A percentile compares a stretch with the other conserved stretches of the same genome.
phyloP scores from a whole-genome alignment of 2,113 vertebrate genomes.

The Cranoglanis bouderius region DNA sequence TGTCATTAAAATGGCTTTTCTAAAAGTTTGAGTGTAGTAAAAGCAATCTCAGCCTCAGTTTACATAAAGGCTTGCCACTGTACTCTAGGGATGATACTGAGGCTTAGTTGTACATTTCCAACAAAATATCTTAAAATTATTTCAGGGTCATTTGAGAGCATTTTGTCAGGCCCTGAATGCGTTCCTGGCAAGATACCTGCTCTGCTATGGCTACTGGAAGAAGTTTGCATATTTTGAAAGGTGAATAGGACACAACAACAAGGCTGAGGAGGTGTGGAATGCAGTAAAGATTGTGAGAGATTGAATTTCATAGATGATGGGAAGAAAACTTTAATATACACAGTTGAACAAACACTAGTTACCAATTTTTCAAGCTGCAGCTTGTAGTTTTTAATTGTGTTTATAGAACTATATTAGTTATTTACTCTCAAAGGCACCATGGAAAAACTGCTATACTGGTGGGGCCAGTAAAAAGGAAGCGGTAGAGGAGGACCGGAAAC shows the following conservation, averaged over 20 bases:
- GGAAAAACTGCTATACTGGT: background rate
- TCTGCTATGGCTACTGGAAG: slow-evolving; percentile 89
- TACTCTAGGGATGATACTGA: too few species aligned
- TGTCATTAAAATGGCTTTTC: too few species aligned
- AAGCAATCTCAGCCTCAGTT: too few species aligned
- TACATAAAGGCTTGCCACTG: too few species aligned
- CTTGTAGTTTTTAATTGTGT: background rate
- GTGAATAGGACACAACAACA: slow-evolving; percentile 64
- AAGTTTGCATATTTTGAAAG: slow-evolving; percentile 83
- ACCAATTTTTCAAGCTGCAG: background rate
- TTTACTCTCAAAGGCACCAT: background rate
- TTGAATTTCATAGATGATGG: background rate
- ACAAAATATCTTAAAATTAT: background rate
- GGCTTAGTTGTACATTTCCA: background rate
- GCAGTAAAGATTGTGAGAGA: background rate
- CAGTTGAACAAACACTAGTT: background rate
- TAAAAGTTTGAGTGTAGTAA: too few species aligned
- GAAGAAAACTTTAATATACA: background rate
- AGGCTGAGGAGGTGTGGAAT: slow-evolving; percentile 76
- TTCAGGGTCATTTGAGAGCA: slow-evolving; percentile 72
- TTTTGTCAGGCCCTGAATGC: slow-evolving; percentile 75
- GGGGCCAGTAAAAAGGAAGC: slow-evolving; percentile 33
- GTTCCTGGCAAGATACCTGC: slow-evolving; percentile 79
- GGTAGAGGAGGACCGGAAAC: slow-evolving; percentile 64
- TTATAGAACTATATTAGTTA: background rate